Evolutionary conservation across 2,113 vertebrate species (phyloP), one percentile per base, ranked within the genome.

Genomic region (Rhadina sibilatrix): DNA sequence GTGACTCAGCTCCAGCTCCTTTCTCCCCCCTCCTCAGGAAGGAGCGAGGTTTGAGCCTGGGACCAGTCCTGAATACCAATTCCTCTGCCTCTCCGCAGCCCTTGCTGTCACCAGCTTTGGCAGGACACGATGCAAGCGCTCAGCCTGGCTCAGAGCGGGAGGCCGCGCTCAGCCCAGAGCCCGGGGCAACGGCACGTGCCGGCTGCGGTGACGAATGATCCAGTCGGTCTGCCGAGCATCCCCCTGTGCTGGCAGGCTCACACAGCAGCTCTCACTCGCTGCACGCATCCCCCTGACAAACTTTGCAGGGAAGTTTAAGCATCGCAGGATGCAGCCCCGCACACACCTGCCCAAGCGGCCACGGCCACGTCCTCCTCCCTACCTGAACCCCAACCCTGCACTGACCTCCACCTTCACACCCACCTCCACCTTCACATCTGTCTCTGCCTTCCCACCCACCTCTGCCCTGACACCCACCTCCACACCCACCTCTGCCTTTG

Each of bases 21-120:
- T 81, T 87, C 69, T 53, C 59, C 74, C 60, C 31, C 23, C 38
- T 14, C 22, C 70, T 61, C 74, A 56, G 91, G 72, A 83, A 89
- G 35, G 35, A 89, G 72, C 0, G 6, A 71, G 71, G 59, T 76
- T 64, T 33, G 66, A 94, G 75, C 2, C 53, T 7, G 10, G 33
- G 54, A 91, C 63, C 59, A 54, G 94, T 54, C 52, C 35, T 71
- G 87, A 95, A 85, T 89, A 95, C 52, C 87, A 91, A 82, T 84
- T 85, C 35, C 50, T 72, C 61, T 60, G 83, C 23, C 50, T 52
- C 57, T 77, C 50, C 46, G 3, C 87, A 83, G 83, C 68, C 54
- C 44, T 28, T 0, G 5, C 86, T 60, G 63, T 30, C 83, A 25
- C 53, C 42, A 14, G 19, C 53, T 54, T 65, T 86, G 93, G 70